Evolutionary conservation across 2,888 invertebrate species (phyloP).

Genomic region (Fabriciana adippe): DNA sequence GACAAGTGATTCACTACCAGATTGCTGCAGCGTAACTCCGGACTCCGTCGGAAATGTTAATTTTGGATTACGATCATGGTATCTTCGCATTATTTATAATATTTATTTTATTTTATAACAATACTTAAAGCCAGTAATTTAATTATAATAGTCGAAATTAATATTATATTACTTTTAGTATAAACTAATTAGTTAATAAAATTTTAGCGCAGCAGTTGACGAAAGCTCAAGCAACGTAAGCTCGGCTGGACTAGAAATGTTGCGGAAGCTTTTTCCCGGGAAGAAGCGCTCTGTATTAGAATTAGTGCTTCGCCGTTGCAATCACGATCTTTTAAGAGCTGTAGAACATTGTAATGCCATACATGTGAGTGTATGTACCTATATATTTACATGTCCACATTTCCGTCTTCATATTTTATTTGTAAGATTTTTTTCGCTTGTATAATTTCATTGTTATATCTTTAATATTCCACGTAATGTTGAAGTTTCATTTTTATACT

Average conservation of each 20-base stretch:
- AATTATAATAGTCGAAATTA: not conserved
- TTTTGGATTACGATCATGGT: conserved; percentile 32
- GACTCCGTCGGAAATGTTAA: conserved; percentile 63
- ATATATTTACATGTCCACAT: too few species aligned
- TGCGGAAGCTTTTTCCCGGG: conserved; percentile 94
- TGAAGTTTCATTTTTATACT: too few species aligned
- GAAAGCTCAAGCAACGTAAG: conserved; percentile 80
- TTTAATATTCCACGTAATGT: too few species aligned
- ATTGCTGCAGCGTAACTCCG: conserved; percentile 67
- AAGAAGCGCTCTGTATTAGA: conserved; percentile 94
- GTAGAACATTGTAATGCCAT: conserved; percentile 91
- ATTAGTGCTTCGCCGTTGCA: conserved; percentile 94
- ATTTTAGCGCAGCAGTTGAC: conserved; percentile 48
- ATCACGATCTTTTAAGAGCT: conserved; percentile 94
- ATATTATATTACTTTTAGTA: not conserved
- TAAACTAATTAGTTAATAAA: not conserved
- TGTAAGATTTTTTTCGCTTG: not conserved
- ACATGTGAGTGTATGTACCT: conserved; percentile 49
- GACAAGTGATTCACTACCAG: conserved; percentile 74
- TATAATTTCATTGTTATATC: too few species aligned
- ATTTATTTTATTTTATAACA: not conserved
- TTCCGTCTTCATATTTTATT: not conserved
- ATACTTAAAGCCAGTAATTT: not conserved
- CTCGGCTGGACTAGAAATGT: conserved; percentile 90
- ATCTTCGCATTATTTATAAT: conserved; percentile 22